A percentile compares a stretch with the other conserved stretches of the same genome.
These are phyloP conservation scores for Monopterus albus DNA, from an alignment of 2,113 vertebrate genomes.

Conservation along the genomic window DNA sequence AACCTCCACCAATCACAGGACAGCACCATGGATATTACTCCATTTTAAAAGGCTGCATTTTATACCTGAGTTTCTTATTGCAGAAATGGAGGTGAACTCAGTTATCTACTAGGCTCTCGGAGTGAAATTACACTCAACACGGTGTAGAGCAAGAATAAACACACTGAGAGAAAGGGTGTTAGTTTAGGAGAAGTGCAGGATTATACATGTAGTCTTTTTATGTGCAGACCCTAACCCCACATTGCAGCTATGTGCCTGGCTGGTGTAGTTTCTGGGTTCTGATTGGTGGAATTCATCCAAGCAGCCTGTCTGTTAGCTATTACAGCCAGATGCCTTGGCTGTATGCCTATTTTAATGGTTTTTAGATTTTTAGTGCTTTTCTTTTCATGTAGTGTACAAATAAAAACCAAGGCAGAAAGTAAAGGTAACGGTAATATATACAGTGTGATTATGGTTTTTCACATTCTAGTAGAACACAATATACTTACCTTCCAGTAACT, in stretches of 20 bases:
- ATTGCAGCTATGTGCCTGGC: not conserved
- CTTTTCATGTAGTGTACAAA: not conserved
- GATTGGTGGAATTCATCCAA: not conserved
- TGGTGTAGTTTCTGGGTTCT: not conserved
- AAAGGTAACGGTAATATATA: too few species aligned
- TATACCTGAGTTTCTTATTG: not conserved
- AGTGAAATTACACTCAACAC: slow-evolving; percentile 19
- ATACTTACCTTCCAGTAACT: not conserved
- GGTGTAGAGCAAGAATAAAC: slow-evolving; percentile 3
- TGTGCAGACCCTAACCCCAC: not conserved
- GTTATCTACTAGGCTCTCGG: not conserved
- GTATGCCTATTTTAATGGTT: not conserved
- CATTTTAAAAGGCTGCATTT: not conserved
- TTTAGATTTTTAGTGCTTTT: not conserved
- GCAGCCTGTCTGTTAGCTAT: not conserved
- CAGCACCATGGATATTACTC: not conserved
- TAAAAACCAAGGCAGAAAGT: too few species aligned
- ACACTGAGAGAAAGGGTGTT: not conserved
- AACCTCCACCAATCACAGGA: not conserved
- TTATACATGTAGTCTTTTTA: not conserved
- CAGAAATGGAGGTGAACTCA: not conserved
- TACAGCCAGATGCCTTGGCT: too few species aligned
- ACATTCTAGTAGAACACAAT: not conserved
- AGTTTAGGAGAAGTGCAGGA: not conserved
- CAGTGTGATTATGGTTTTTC: not conserved